Base-by-base conservation (phyloP, 2,888 invertebrate genomes). In the Pyralis farinalis region DNA sequence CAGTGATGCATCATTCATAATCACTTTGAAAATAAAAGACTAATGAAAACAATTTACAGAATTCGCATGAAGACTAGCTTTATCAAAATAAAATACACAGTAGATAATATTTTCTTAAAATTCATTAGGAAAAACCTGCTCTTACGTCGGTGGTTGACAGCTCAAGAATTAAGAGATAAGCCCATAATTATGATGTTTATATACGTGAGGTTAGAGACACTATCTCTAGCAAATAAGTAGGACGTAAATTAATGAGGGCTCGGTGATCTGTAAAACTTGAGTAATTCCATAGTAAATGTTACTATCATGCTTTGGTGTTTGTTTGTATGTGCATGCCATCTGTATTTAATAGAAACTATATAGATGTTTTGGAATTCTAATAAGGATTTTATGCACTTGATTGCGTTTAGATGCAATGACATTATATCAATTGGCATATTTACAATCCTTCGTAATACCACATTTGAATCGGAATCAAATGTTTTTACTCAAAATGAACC, bases 91-190 rank as follows among this genome's bases (percentile, higher is more conserved):
- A 25, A 25, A 7, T 25, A 41, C 35, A 44, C 9, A 16, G 16
- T 16, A 16, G 39, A 39, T 33, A 28, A 39, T 10, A 8, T 34
- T 39, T 38, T 39, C 33, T 11, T 39, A 25, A 33, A 30, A 31
- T 20, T 38, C 12, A 41, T 49, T 44, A 43, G 68, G 71, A 68
- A 75, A 77, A 79, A 69, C 71, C 66, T 53, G 39, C 55, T 40
- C 59, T 62, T 61, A 56, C 53, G 53, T 55, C 47, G 43, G 45
- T 38, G 62, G 67, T 59, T 86, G 86, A 86, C 87, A 87, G 76
- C 72, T 75, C 68, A 71, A 84, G 87, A 85, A 85, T 88, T 87
- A 88, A 86, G 81, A 87, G 88, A 88, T 88, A 88, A 88, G 75
- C 87, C 53, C 54, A 46, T 57, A n/a, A n/a, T n/a, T n/a, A 56